Base-by-base conservation (phyloP, 2,888 invertebrate species). In the Adelognathus sp. region DNA sequence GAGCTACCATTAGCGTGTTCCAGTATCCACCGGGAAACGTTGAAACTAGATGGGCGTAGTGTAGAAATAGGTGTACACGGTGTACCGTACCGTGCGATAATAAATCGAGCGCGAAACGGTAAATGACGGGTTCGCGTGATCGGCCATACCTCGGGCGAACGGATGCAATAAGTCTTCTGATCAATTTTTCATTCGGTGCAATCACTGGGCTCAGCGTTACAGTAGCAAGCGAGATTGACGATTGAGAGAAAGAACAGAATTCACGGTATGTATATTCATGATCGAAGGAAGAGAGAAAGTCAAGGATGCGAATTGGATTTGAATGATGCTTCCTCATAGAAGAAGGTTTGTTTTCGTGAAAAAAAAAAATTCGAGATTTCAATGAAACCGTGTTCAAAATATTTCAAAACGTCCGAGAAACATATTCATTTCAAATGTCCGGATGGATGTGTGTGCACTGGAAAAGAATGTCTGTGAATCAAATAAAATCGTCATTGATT, bases 71-170 rank as follows among this genome's bases (percentile, higher is more conserved):
- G n/a, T 31, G 16, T 3, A 9, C 46, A 18, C n/a, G 31, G 18
- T 18, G 21, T 50, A 33, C 33, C 18, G 33, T 29, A 46, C 4
- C 24, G 31, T 11, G 36, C 58, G 33, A 33, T 27, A n/a, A n/a
- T n/a, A 36, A 58, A 58, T 33, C 16, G 56, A 29, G 46, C 41
- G 44, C 33, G 46, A 64, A 64, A 64, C 46, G 41, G 16, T 46
- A 46, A 64, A 64, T 50, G 5, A 4, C 31, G 16, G 50, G 64
- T 50, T 64, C 33, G 46, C 46, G 64, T 64, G 64, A 50, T 50
- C 50, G 18, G n/a, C 31, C 31, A n/a, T 50, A 33, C 9, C 63
- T 44, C 11, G 3, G 18, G 3, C 14, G 29, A 64, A 29, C 50
- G 46, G 33, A 50, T 33, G 11, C 64, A 14, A 61, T 31, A 7